phyloP scores from a whole-genome alignment of 2,113 vertebrate genomes.

The Centropus unirufus region DNA sequence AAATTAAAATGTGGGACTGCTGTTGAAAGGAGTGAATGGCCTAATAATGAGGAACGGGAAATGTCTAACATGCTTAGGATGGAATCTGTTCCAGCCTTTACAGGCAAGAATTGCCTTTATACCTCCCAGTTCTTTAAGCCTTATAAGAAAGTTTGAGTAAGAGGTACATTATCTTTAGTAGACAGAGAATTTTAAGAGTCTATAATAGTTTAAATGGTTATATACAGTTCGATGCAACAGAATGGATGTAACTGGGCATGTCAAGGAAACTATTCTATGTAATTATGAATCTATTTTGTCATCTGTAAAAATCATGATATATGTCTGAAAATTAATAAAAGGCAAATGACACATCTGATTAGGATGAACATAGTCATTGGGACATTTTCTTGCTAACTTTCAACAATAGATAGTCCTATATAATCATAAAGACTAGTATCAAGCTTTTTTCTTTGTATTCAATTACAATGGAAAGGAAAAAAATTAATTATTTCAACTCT shows the following conservation, averaged over 20 bases:
- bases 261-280: not conserved
- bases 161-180: too few relatives aligned
- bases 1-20: not conserved
- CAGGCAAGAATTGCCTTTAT: not conserved
- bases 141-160: not conserved
- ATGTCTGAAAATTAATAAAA: not conserved
- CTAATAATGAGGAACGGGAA: not conserved
- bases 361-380: not conserved
- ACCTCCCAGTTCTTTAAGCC: not conserved
- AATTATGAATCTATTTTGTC: too few relatives aligned
- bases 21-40: not conserved
- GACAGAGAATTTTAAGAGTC: rapidly evolving
- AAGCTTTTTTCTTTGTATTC: not conserved
- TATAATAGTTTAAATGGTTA: not conserved
- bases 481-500: not conserved
- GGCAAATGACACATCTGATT: not conserved
- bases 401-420: not conserved
- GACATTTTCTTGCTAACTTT: not conserved
- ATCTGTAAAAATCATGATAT: not conserved
- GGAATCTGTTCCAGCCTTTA: not conserved
- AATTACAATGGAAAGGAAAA: not conserved
- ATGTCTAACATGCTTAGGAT: rapidly evolving
- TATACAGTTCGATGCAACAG: not conserved
- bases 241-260: rapidly evolving
- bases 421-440: not conserved